Base-by-base conservation (phyloP, 2,113 vertebrate species). In the Gadus macrocephalus region DNA sequence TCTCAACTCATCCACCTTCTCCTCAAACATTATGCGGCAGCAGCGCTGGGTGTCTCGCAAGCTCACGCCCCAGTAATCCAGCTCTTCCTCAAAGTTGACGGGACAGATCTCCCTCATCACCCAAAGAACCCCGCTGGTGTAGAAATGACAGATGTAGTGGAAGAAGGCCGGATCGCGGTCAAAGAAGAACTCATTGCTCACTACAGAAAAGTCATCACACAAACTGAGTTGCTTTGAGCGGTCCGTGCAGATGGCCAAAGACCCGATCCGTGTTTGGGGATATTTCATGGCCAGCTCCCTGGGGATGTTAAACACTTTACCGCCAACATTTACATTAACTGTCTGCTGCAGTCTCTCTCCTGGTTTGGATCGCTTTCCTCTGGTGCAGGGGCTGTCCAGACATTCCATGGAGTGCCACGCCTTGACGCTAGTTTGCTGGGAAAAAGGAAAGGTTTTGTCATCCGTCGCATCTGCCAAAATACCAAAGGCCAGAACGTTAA, bases 41-140 rank as follows among this genome's bases (percentile, higher is more conserved):
- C 94, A 95, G 53, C 82, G 81, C 2, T 91, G 91, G 2, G 89
- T 88, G 71, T 94, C 89, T 28, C 89, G 92, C 68, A 94, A 69
- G 60, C 91, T 91, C 68, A 96, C 84, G 0, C 93, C 94, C 94
- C 94, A 95, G 85, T 94, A 95, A 12, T 90, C 88, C 0, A 94
- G 91, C 83, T 95, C 94, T 75, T 95, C 92, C 78, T 93, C 82
- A 4, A 94, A 94, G 81, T 92, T 89, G 56, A 90, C 84, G 5
- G 93, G 93, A 68, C 93, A 95, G 79, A 94, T 77, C 72, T 94
- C 92, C 2, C 83, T 83, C 84, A 92, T 86, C 25, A 95, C 49
- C 93, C 93, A 94, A 64, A 95, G 79, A 28, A 94, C 84, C 0
- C 91, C 86, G 0, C 90, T 93, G 69, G 78, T 73, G 78, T 94